Evolutionary conservation across 1,140 invertebrate species (phyloP), one percentile per base, ranked within the genome.

Genomic region (Hesperophylax magnus): DNA sequence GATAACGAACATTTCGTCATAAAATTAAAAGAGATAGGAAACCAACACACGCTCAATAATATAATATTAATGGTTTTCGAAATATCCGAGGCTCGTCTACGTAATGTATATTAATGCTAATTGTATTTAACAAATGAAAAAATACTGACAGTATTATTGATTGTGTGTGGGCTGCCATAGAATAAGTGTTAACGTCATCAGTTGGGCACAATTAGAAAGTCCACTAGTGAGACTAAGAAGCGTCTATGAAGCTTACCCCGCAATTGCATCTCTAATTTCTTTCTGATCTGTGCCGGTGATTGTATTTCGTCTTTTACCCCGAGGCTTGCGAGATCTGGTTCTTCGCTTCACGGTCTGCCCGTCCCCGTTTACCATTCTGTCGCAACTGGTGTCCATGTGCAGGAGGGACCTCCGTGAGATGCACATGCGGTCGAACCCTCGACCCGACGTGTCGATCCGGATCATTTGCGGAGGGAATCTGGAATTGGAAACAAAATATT

Each of bases 401-500:
- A 94, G 89, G 77, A 97, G 91, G 17, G 96, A 97, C 86, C 95
- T 93, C 74, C 97, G 91, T 27, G 95, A 93, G 84, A 91, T 92
- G 84, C 95, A 95, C 95, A 97, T 97, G 82, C 97, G 92, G 84
- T 95, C 93, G 91, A 98, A 98, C 86, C 93, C 93, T 85, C 92
- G 92, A 18, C 96, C 96, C 78, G 95, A 96, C 24, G 96, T 93
- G 87, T 98, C 96, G 77, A 98, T 96, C 60, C 94, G 92, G 15
- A 98, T 95, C 79, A 97, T 89, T 92, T 97, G 93, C 47, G 96
- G 94, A 22, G 95, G 95, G 90, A 96, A 98, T 90, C 96, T 96
- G 87, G 34, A 87, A 86, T 22, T 47, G 39, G 4, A n/a, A 9
- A 71, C 27, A 71, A 47, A 47, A 47, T 14, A 47, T 14, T 34